Percentiles rank a stretch among this genome's conserved stretches.
phyloP scores from a whole-genome alignment of 2,888 invertebrate genomes.

The Dascillus cervinus region DNA sequence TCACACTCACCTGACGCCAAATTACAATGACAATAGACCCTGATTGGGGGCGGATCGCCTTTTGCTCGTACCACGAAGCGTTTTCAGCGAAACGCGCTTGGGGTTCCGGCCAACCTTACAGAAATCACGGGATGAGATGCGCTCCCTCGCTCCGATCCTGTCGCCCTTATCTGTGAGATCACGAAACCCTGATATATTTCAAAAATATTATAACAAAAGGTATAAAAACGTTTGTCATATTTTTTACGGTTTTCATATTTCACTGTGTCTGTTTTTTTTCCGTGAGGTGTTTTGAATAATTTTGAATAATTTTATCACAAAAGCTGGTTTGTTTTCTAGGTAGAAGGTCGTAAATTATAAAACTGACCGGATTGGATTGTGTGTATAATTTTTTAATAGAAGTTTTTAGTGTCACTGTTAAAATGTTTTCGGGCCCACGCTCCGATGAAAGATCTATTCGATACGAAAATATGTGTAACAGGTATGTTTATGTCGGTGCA shows the following conservation, averaged over 20 bases:
- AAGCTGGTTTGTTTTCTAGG: constrained; percentile 29
- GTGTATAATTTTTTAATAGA: constrained; percentile 23
- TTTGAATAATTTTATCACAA: constrained; percentile 38
- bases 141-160: constrained; percentile 18
- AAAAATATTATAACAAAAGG: constrained; percentile 38
- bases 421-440: no score
- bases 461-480: no score
- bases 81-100: no score
- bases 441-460: no score
- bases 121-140: constrained; percentile 21
- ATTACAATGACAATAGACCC: constrained; percentile 35
- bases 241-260: constrained; percentile 42
- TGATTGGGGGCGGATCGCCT: constrained; percentile 31
- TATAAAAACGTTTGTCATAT: constrained; percentile 40
- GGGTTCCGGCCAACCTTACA: no score
- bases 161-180: constrained; percentile 37
- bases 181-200: constrained; percentile 35
- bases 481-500: no score
- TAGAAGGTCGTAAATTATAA: constrained; percentile 27
- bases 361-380: constrained; percentile 17
- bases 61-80: constrained; percentile 10
- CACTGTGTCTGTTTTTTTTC: constrained; percentile 26
- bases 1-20: constrained; percentile 32
- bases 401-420: constrained; percentile 7
- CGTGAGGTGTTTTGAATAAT: constrained; percentile 37